Conservation (phyloP, 2,888 invertebrate species). For the Tenthredo distinguenda region DNA sequence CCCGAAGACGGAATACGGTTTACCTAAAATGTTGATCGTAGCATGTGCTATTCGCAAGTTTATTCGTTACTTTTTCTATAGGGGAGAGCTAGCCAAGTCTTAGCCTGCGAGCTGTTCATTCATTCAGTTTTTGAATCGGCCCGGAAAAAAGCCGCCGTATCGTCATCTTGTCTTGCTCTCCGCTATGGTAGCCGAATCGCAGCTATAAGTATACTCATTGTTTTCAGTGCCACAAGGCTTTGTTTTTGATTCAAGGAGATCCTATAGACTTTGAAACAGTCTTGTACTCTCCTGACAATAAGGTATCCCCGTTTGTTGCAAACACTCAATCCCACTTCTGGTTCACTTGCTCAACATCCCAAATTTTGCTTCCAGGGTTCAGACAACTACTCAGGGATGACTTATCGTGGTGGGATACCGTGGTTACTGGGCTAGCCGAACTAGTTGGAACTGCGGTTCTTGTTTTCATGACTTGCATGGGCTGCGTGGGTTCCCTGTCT, state of each 20-base stretch:
- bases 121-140: not conserved
- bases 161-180: not conserved
- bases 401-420: conserved; percentile 61
- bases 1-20: not conserved
- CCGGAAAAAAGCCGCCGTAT: not conserved
- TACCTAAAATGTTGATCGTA: not conserved
- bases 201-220: not conserved
- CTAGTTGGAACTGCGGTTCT: conserved; percentile 73
- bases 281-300: not conserved
- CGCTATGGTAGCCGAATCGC: not conserved
- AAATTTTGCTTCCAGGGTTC: conserved; percentile 52
- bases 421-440: conserved; percentile 73
- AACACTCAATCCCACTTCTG: not conserved
- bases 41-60: not conserved
- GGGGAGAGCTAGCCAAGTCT: not conserved
- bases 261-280: not conserved
- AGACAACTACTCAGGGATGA: conserved; percentile 65
- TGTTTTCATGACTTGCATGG: conserved; percentile 75
- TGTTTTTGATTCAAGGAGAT: not conserved
- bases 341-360: not conserved
- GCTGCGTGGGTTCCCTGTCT: conserved; percentile 65
- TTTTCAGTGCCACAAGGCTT: not conserved
- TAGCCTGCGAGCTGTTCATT: not conserved
- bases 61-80: not conserved
- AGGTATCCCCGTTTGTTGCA: too few species aligned